Evolutionary conservation across 2,888 invertebrate genomes (phyloP).

Genomic region (Drosophila eohydei): DNA sequence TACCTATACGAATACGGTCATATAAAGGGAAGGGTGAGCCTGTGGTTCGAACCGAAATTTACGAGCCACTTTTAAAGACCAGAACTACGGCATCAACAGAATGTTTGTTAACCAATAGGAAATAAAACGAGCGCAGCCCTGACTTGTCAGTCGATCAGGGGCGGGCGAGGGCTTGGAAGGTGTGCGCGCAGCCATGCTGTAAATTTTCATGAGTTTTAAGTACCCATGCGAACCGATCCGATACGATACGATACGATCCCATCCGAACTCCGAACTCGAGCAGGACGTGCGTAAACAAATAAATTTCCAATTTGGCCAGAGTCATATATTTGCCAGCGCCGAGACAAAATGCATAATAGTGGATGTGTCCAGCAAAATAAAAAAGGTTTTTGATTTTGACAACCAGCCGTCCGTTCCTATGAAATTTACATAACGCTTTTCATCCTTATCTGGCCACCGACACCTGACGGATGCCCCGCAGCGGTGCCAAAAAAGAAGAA

Average conservation of each 20-base stretch:
- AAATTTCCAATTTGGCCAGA: conserved; percentile 78
- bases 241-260: conserved; percentile 6
- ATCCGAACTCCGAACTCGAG: background rate
- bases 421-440: conserved; percentile 79
- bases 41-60: conserved; percentile 81
- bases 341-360: conserved; percentile 30
- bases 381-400: conserved; percentile 75
- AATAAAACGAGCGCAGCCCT: conserved; percentile 13
- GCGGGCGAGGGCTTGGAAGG: conserved; percentile 32
- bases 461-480: conserved; percentile 72
- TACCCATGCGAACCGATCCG: conserved; percentile 38
- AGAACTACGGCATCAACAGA: conserved; percentile 51
- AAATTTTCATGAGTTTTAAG: conserved; percentile 81
- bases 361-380: conserved; percentile 19
- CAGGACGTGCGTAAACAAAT: conserved; percentile 77
- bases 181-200: conserved; percentile 69
- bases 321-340: conserved; percentile 72
- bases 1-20: conserved; percentile 39
- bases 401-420: conserved; percentile 53
- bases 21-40: conserved; percentile 57
- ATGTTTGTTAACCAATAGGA: conserved; percentile 65
- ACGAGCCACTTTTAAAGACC: conserved; percentile 78
- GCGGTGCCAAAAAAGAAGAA: conserved; percentile 66
- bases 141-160: conserved; percentile 62
- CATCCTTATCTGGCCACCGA: conserved; percentile 69